Conservation (phyloP, 2,888 invertebrate genomes). For the Bombyx huttoni region DNA sequence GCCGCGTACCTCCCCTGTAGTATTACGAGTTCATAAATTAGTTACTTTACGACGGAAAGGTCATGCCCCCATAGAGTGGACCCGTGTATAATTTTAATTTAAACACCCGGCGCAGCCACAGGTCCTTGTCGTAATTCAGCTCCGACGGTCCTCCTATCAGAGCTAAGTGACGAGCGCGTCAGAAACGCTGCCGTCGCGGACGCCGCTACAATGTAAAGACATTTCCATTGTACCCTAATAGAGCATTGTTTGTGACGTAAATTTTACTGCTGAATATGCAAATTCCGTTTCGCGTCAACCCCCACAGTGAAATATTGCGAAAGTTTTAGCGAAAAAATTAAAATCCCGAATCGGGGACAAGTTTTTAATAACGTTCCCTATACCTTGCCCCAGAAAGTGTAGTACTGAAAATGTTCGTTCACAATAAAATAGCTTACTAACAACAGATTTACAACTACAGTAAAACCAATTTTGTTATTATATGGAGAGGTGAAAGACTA, state of each 20-base stretch:
- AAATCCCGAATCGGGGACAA: conserved; percentile 55
- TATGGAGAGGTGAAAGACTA: too few species aligned
- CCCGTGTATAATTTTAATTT: conserved; percentile 64
- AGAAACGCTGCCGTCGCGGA: conserved; percentile 13
- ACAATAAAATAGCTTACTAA: too few species aligned
- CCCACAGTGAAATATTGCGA: conserved; percentile 58
- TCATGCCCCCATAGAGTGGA: conserved; percentile 42
- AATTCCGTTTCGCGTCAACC: conserved; percentile 56
- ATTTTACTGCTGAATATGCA: conserved; percentile 66
- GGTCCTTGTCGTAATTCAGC: conserved; percentile 61
- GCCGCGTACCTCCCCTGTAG: conserved; percentile 43
- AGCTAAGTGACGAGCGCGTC: conserved; percentile 19
- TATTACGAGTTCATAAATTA: conserved; percentile 63
- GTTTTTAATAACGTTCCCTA: conserved; percentile 25
- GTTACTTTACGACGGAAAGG: conserved; percentile 62
- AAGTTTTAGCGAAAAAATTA: conserved; percentile 58
- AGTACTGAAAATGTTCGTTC: not conserved
- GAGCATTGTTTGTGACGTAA: conserved; percentile 67
- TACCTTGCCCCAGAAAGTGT: not conserved
- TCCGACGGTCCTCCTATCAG: conserved; percentile 41
- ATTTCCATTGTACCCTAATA: conserved; percentile 65
- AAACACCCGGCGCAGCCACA: conserved; percentile 51
- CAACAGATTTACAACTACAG: too few species aligned
- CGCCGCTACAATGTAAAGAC: conserved; percentile 60
- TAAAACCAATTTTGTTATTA: too few species aligned